These are phyloP conservation scores for Melipona quadrifasciata DNA, from an alignment of 1,140 invertebrate species.

Conservation along the genomic window DNA sequence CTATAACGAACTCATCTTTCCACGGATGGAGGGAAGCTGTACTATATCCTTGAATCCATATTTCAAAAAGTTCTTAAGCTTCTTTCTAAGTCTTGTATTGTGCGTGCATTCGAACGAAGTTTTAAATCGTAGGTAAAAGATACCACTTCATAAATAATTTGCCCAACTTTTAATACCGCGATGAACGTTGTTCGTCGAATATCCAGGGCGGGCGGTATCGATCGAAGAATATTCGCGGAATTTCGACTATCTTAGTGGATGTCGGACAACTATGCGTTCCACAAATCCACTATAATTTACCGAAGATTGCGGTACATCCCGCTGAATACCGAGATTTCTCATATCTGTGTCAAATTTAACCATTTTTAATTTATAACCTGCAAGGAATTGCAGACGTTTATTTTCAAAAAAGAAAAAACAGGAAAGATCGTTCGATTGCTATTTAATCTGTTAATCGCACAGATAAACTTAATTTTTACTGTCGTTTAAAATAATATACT, in stretches of 20 bases:
- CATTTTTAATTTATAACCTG: background rate
- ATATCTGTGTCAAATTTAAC: background rate
- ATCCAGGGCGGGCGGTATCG: background rate
- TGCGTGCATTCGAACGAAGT: background rate
- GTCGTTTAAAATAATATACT: no score
- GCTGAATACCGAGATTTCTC: background rate
- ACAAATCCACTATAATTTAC: slow-evolving; percentile 20
- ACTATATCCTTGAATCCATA: background rate
- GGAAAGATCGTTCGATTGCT: no score
- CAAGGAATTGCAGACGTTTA: background rate
- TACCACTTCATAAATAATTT: background rate
- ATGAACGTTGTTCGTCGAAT: background rate
- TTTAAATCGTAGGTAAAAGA: background rate
- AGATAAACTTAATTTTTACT: no score
- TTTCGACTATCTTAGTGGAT: slow-evolving; percentile 2
- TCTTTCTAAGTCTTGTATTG: background rate
- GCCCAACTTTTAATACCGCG: slow-evolving; percentile 2
- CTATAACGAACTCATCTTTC: background rate
- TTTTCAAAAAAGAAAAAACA: background rate
- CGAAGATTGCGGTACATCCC: background rate
- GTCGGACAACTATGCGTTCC: slow-evolving; percentile 12
- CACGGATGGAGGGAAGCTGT: background rate
- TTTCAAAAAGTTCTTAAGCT: background rate
- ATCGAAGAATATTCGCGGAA: slow-evolving; percentile 2
- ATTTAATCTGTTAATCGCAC: no score